phyloP scores from a whole-genome alignment of 2,797 vertebrate genomes.

The Arvicola amphibius region DNA sequence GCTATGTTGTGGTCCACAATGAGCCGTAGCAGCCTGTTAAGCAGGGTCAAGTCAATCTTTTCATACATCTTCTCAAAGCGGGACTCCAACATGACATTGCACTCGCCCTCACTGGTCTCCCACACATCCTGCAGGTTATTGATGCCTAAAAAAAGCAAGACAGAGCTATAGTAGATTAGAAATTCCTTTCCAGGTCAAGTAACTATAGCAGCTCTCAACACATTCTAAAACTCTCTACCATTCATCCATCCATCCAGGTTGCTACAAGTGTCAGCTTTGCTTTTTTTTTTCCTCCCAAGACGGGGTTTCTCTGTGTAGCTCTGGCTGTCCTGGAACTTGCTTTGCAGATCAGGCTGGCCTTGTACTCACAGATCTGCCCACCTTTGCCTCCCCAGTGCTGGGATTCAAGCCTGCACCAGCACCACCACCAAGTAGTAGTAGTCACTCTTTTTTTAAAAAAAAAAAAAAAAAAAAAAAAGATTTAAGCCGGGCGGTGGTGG shows the following conservation, averaged over 20 bases:
- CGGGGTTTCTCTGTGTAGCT: neutral
- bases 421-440: neutral
- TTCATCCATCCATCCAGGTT: neutral
- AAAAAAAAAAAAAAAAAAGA: no score
- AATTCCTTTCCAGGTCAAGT: neutral
- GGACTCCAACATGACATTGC: slow-evolving; percentile 99
- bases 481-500: no score
- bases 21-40: slow-evolving; percentile 98
- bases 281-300: neutral
- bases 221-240: neutral
- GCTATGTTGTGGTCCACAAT: slow-evolving; percentile 99
- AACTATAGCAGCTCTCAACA: neutral
- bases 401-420: no score
- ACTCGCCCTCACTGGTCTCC: slow-evolving; percentile 98
- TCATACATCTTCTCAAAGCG: slow-evolving; percentile 99
- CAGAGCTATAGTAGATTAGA: neutral
- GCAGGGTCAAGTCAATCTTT: slow-evolving; percentile 98
- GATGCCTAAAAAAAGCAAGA: slow-evolving; percentile 89
- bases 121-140: slow-evolving; percentile 99
- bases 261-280: neutral
- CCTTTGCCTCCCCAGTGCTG: no score
- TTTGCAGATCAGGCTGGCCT: neutral
- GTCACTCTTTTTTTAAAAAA: neutral
- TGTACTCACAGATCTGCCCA: no score
- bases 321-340: neutral